These are phyloP conservation scores for Drosophila teissieri DNA, from an alignment of 1,140 invertebrate genomes.

Conservation along the genomic window DNA sequence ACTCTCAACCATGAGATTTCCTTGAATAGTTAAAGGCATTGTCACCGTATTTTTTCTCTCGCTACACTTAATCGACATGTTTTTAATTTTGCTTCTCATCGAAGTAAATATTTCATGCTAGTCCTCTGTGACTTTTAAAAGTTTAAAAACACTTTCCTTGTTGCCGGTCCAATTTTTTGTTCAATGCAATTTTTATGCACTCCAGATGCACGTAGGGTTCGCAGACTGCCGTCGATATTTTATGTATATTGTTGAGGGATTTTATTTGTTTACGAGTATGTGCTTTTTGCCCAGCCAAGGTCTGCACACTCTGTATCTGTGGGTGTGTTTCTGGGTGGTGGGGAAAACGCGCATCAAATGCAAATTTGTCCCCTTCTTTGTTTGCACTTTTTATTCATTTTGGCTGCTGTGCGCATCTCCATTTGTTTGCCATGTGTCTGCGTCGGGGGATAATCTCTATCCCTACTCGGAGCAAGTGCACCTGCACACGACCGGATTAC, in stretches of 20 bases:
- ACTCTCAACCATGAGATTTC: neutral
- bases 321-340: conserved; percentile 9
- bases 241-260: conserved; percentile 37
- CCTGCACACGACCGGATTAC: conserved; percentile 21
- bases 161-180: conserved; percentile 6
- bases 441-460: conserved; percentile 41
- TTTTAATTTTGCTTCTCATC: neutral
- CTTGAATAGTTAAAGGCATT: neutral
- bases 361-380: conserved; percentile 55
- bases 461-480: conserved; percentile 9
- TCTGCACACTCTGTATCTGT: conserved; percentile 17
- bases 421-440: conserved; percentile 53
- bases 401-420: conserved; percentile 4
- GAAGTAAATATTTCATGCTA: neutral
- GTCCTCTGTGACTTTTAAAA: conserved; percentile 4
- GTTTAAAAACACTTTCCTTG: conserved; percentile 10
- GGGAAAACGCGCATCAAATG: conserved; percentile 62
- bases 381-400: conserved; percentile 26
- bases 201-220: conserved; percentile 20
- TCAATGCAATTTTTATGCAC: conserved; percentile 42
- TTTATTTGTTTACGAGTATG: conserved; percentile 8
- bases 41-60: neutral
- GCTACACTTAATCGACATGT: no score
- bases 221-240: conserved; percentile 35
- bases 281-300: conserved; percentile 16